Evolutionary conservation across 92 coral and sea anemone genomes (phyloP), one percentile per base, ranked within the genome.

Genomic region (Epizoanthus ramosus): DNA sequence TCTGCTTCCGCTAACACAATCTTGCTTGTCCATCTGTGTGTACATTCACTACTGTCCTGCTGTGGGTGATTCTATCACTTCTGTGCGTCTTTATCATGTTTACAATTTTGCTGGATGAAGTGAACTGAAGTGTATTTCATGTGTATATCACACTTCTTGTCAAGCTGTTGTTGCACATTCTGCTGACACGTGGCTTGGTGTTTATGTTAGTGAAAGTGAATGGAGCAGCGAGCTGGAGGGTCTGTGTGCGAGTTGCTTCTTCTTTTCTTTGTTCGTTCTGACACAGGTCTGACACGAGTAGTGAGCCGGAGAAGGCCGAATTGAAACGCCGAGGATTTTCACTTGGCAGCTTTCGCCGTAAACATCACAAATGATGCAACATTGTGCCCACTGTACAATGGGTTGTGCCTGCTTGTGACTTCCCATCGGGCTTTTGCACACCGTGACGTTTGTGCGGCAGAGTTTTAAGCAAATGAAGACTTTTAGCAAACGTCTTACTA

Each of bases 311-410:
- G 69, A 60, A 77, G 71, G 66, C 82, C 28, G 58, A 43, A n/a
- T 8, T 6, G 57, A 77, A 77, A 56, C 58, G 39, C 58, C 37
- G 57, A 61, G 71, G 82, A 14, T 63, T 77, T 59, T 75, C 81
- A 19, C 82, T 77, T 77, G 82, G 82, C 24, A 77, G 71, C 82
- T 77, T 77, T 61, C 82, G 63, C 37, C 82, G 82, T 39, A 77
- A 77, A 77, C 71, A 69, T 23, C 71, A 59, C 43, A 39, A 77
- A 43, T 77, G 82, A 77, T 22, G 17, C 59, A 77, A 22, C 71
- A 13, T 61, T 65, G 39, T 14, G 58, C 61, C 79, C 79, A 61
- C 70, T 37, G 66, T 19, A 22, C 57, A 15, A 31, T 35, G 80
- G 80, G 28, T 57, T 57, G 43, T 35, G 22, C 6, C 22, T 57